Base-by-base conservation (phyloP, 2,888 invertebrate genomes). In the Pelosia muscerda region DNA sequence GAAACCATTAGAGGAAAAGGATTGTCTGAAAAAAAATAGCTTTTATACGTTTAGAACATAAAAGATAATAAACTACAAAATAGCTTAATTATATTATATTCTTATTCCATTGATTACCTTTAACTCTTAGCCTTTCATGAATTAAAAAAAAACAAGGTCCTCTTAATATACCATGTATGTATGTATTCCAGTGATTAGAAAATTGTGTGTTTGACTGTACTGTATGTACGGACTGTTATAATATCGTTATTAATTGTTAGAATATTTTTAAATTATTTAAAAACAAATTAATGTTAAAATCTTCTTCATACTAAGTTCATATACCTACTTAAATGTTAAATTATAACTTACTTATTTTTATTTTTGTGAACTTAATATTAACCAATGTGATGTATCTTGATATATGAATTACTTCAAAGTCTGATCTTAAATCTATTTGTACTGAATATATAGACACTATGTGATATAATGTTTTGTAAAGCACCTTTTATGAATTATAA, bases 361-460 rank as follows among this genome's bases (percentile, higher is more conserved):
- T 69, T 55, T 54, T 55, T 25, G 2, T 25, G n/a, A 23, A 15
- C 10, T 1, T 23, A 23, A 69, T 34, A 58, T 58, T 56, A 72
- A 74, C 64, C 69, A 61, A 76, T 74, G 69, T 71, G 69, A 77
- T 77, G 68, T 68, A 71, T 69, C 15, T 28, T 57, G 23, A 22
- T 62, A 22, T 62, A n/a, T 62, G 19, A 56, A 38, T 71, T 77
- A 78, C 72, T 76, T 77, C 67, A 62, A 79, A 81, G 81, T 81
- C 81, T 81, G 81, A 81, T 73, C 72, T 73, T 73, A 56, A 65
- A 65, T 56, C 55, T 69, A 65, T 66, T 66, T 74, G 69, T 76
- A 76, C 68, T 74, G 76, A 73, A 77, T 82, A 82, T 84, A 79
- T 81, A 77, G 65, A 56, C 68, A 72, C 71, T 66, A 69, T 79